A percentile compares a stretch with the other conserved stretches of the same genome.
Conservation (phyloP, 1,140 invertebrate genomes). For the Danaus melanippus region DNA sequence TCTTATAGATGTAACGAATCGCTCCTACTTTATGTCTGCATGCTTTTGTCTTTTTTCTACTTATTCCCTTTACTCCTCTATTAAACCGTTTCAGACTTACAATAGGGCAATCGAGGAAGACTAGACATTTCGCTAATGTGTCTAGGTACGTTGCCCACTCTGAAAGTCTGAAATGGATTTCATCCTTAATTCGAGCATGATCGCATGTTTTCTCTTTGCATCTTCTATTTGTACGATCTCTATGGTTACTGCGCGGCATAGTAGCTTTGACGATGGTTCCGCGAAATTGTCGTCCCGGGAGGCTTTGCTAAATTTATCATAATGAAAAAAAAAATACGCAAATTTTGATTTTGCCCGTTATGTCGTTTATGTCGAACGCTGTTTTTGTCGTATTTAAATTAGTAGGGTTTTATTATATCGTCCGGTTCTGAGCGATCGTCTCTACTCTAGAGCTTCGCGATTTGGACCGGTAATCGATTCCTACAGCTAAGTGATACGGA, state of each 20-base stretch:
- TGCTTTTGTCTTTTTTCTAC: constrained; percentile 42
- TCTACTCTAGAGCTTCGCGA: constrained; percentile 52
- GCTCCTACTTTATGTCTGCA: constrained; percentile 68
- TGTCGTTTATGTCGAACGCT: constrained; percentile 62
- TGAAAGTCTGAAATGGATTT: constrained; percentile 42
- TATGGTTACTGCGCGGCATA: constrained; percentile 72
- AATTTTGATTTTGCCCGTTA: constrained; percentile 51
- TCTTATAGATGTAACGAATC: constrained; percentile 24
- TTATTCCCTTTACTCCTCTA: constrained; percentile 42
- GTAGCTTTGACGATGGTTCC: constrained; percentile 63
- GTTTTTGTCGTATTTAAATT: constrained; percentile 53
- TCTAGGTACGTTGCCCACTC: constrained; percentile 24
- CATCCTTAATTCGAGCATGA: constrained; percentile 41
- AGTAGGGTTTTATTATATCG: constrained; percentile 47
- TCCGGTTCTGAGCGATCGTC: constrained; percentile 51
- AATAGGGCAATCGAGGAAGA: constrained; percentile 11
- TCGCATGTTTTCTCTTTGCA: constrained; percentile 65
- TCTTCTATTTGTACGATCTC: constrained; percentile 69
- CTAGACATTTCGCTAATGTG: constrained; percentile 19
- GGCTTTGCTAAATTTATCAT: constrained; percentile 51
- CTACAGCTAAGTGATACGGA: constrained; percentile 65
- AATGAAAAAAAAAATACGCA: constrained; percentile 27
- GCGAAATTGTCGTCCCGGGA: constrained; percentile 45
- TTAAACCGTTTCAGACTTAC: constrained; percentile 38
- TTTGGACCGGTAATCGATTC: constrained; percentile 46